A percentile compares a stretch with the other conserved stretches of the same genome.
These are phyloP conservation scores for Phrixothrix hirtus DNA, from an alignment of 2,888 invertebrate species.

Conservation along the genomic window DNA sequence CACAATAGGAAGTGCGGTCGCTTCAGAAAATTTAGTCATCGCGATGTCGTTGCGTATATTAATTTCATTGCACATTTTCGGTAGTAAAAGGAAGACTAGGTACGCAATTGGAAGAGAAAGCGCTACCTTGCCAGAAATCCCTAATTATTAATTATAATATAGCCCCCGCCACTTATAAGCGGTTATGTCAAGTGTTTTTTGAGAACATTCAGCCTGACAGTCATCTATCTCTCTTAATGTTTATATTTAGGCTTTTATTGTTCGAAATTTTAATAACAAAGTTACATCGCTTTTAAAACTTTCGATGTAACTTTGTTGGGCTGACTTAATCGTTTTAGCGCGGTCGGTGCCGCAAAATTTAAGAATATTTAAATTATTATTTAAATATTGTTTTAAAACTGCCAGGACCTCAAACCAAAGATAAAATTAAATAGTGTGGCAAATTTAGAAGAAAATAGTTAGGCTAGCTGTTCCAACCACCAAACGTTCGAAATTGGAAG, in stretches of 20 bases:
- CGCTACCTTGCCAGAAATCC: constrained; percentile 19
- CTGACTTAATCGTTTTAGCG: constrained; percentile 22
- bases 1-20: constrained; percentile 12
- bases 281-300: constrained; percentile 5
- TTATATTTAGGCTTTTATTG: constrained; percentile 24
- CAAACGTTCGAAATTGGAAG: constrained; percentile 17
- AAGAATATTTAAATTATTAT: constrained; percentile 20
- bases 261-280: constrained; percentile 12
- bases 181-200: constrained; percentile 1
- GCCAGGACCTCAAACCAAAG: constrained; percentile 27
- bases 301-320: constrained; percentile 18
- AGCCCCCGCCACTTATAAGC: neutral
- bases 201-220: constrained; percentile 42
- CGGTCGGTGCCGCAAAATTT: constrained; percentile 24
- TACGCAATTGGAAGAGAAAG: constrained; percentile 7
- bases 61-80: neutral
- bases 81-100: constrained; percentile 13
- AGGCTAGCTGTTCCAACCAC: constrained; percentile 6
- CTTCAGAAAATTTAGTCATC: too few relatives aligned
- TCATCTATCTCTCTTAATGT: constrained; percentile 53
- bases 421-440: constrained; percentile 2
- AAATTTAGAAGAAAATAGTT: constrained; percentile 13
- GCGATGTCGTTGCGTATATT: neutral
- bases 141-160: neutral
- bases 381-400: constrained; percentile 35